phyloP scores from a whole-genome alignment of 2,113 vertebrate genomes.

The Hemicordylus capensis region DNA sequence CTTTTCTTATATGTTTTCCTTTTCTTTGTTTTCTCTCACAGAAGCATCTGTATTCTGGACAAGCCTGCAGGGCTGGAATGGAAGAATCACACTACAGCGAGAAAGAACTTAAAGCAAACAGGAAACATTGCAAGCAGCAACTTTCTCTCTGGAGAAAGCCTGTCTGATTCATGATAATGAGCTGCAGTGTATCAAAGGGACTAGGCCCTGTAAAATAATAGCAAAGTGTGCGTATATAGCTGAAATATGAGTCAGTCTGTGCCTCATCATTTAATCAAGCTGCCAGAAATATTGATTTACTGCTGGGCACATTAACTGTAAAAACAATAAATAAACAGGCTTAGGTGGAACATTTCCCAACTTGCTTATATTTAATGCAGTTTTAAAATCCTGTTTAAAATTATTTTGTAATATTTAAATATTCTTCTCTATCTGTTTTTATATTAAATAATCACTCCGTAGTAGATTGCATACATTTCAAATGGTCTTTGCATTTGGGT shows the following conservation, averaged over 20 bases:
- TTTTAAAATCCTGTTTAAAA: conserved; percentile 1
- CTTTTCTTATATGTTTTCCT: neutral
- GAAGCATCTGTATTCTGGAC: neutral
- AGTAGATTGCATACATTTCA: neutral
- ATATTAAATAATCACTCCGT: neutral
- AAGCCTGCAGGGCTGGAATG: neutral
- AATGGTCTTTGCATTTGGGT: neutral
- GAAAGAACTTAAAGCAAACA: neutral
- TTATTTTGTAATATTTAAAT: neutral
- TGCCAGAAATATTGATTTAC: conserved; percentile 15
- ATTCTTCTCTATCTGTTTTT: neutral
- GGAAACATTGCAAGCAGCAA: rapidly evolving
- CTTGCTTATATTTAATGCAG: neutral
- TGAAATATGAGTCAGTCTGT: conserved; percentile 5
- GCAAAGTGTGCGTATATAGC: neutral
- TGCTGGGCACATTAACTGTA: neutral
- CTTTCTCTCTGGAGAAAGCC: neutral
- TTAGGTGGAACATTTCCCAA: neutral
- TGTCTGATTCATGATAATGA: neutral
- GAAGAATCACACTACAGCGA: neutral
- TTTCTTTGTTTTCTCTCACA: neutral
- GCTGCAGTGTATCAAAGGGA: neutral
- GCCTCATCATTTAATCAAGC: conserved; percentile 13
- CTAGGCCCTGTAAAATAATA: neutral
- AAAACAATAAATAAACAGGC: neutral